Evolutionary conservation across 2,797 vertebrate genomes (phyloP).

Genomic region (Alauda arvensis): DNA sequence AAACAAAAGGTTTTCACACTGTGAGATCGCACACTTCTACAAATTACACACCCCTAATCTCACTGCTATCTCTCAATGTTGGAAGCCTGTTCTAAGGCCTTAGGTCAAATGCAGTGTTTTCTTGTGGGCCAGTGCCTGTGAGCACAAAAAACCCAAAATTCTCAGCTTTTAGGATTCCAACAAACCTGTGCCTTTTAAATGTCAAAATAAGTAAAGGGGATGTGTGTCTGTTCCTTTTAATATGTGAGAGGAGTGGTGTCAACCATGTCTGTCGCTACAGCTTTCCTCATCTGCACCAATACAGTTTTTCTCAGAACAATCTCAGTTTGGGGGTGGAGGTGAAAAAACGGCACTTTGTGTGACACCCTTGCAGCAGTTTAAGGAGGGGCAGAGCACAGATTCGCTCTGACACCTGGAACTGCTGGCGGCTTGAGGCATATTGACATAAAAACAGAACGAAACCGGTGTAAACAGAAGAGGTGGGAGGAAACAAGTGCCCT

Average conservation of each 20-base stretch:
- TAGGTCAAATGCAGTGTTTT: no score
- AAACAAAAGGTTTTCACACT: no score
- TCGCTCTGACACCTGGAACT: neutral
- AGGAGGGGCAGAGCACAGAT: neutral
- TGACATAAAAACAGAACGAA: neutral
- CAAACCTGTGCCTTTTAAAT: neutral
- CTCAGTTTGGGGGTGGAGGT: neutral
- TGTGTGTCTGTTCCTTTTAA: rapidly evolving
- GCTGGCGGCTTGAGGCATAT: neutral
- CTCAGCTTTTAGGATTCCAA: no score
- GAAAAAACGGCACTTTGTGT: neutral
- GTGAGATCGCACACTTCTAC: no score
- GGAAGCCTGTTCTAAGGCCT: no score
- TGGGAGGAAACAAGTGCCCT: neutral
- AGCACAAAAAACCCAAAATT: no score
- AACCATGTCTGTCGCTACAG: neutral
- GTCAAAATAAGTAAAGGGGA: neutral
- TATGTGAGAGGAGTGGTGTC: neutral
- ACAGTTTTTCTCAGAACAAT: neutral
- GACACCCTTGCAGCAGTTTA: neutral
- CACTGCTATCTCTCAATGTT: no score
- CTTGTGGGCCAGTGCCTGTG: no score
- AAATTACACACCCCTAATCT: no score
- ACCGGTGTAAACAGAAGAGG: neutral
- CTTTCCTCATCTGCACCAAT: neutral